Evolutionary conservation across 2,888 invertebrate species (phyloP), one percentile per base, ranked within the genome.

Genomic region (Pycnomerus fuliginosus): DNA sequence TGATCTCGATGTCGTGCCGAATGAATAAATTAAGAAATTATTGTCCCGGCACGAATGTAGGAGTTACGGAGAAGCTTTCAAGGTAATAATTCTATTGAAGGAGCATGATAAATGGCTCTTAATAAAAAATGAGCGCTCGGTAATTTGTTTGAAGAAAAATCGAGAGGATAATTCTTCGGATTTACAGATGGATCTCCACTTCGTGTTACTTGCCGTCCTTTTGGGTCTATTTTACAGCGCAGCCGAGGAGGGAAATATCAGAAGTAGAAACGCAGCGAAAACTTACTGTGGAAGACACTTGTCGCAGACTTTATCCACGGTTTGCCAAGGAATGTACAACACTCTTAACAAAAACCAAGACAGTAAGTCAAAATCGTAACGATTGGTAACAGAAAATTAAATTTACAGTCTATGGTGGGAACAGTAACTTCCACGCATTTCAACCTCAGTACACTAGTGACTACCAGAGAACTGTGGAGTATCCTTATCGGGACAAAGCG

Each of bases 391-490:
- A n/a, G n/a, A n/a, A n/a, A n/a, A n/a, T n/a, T n/a, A n/a, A n/a
- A n/a, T n/a, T n/a, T n/a, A n/a, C n/a, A n/a, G n/a, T n/a, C n/a
- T n/a, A n/a, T n/a, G n/a, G n/a, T n/a, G n/a, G n/a, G n/a, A n/a
- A n/a, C n/a, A n/a, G n/a, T n/a, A n/a, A n/a, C n/a, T n/a, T n/a
- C n/a, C n/a, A n/a, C n/a, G n/a, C n/a, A n/a, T n/a, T n/a, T n/a
- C n/a, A n/a, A n/a, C n/a, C 15, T 69, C 69, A 32, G 60, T 69
- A 50, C 20, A 33, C 44, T 59, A 8, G 65, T 61, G 53, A 69
- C 16, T 36, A 35, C 24, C 52, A 48, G 24, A 28, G 13, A 7
- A 34, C 29, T 20, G 14, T 24, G 11, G 41, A 39, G 12, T 60
- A 53, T 42, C 63, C 65, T 1, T 62, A 56, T 40, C 56, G 52